phyloP scores from a whole-genome alignment of 2,888 invertebrate species.

The Cephus nigrinus region DNA sequence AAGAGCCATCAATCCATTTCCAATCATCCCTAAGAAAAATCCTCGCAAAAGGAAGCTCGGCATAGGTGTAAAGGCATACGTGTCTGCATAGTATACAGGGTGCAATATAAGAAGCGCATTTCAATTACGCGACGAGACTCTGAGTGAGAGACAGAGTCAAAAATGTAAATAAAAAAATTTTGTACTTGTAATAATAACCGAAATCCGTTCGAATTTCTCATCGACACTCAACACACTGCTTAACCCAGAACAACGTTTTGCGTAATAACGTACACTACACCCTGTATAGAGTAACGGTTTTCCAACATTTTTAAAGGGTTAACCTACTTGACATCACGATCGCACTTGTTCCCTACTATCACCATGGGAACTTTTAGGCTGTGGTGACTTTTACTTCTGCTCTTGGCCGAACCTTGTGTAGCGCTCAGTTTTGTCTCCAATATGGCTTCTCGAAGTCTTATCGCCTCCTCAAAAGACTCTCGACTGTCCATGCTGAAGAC shows the following conservation, averaged over 20 bases:
- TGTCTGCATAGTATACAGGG: neutral
- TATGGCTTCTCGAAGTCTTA: constrained; percentile 83
- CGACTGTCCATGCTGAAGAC: constrained; percentile 88
- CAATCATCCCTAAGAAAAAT: neutral
- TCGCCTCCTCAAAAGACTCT: constrained; percentile 86
- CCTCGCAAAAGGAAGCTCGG: neutral
- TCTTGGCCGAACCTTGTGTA: constrained; percentile 71
- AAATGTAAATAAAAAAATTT: neutral
- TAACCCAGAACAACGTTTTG: neutral
- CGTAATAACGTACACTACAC: neutral
- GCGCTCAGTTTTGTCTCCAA: constrained; percentile 85
- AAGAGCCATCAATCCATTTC: neutral
- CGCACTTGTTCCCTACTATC: constrained; percentile 89
- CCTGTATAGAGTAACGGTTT: neutral
- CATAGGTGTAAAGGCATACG: neutral
- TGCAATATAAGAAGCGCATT: neutral
- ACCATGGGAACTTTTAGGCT: constrained; percentile 81
- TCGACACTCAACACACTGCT: neutral
- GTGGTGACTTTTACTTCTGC: constrained; percentile 72
- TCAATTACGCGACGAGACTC: neutral
- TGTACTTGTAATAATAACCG: neutral
- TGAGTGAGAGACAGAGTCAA: neutral
- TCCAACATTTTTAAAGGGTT: neutral
- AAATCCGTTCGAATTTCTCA: neutral
- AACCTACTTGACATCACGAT: constrained; percentile 80